These are phyloP conservation scores for Rhagium mordax DNA, from an alignment of 2,888 invertebrate species.

Conservation along the genomic window DNA sequence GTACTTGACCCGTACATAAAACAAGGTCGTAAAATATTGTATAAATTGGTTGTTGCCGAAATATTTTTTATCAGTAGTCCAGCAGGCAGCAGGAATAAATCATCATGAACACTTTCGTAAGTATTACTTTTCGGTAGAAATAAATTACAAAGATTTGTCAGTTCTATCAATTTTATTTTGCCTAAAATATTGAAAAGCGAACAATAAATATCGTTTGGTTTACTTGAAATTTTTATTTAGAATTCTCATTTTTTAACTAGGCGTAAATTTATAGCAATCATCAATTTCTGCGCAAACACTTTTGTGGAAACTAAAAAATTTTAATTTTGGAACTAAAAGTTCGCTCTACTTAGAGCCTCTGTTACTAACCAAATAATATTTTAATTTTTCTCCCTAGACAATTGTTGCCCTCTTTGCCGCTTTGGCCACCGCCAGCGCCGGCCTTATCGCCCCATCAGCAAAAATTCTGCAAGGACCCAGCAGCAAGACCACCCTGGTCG, in stretches of 20 bases:
- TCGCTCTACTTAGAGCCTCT: no score
- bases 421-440: conserved; percentile 50
- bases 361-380: no score
- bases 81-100: background rate
- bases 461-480: conserved; percentile 59
- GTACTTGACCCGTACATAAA: conserved; percentile 6
- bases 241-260: no score
- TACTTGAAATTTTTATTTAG: no score
- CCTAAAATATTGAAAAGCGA: no score
- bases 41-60: conserved; percentile 31
- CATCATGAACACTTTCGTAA: conserved; percentile 31
- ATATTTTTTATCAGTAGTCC: conserved; percentile 27
- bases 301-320: no score
- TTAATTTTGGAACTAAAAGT: no score
- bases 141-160: no score
- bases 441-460: conserved; percentile 37
- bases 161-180: no score
- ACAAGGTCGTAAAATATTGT: conserved; percentile 26
- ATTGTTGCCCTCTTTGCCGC: conserved; percentile 52
- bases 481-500: conserved; percentile 59
- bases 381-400: conserved; percentile 31
- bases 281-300: no score
- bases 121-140: background rate
- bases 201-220: no score
- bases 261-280: no score